phyloP scores from a whole-genome alignment of 2,888 invertebrate genomes.

The Papilio elwesi region DNA sequence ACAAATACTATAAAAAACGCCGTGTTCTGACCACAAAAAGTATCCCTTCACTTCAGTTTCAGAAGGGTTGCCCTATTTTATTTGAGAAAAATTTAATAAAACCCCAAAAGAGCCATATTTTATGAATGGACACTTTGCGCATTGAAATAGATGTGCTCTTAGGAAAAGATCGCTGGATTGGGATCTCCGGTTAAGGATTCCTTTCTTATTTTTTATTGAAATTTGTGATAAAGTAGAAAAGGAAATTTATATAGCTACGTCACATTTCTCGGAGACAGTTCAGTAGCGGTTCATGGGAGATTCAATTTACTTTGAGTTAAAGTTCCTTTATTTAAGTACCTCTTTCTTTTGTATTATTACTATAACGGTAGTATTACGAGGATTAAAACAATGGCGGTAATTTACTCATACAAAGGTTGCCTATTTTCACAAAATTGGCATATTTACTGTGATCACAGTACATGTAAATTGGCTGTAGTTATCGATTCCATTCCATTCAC shows the following conservation, averaged over 20 bases:
- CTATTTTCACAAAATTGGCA: too few relatives aligned
- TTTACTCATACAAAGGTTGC: too few relatives aligned
- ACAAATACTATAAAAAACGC: constrained; percentile 14
- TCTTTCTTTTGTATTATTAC: background rate
- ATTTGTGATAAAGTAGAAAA: constrained; percentile 24
- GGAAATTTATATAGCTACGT: constrained; percentile 27
- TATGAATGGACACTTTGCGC: constrained; percentile 69
- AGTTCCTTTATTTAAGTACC: background rate
- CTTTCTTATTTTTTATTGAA: constrained; percentile 32
- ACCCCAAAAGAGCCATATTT: constrained; percentile 50
- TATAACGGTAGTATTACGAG: background rate
- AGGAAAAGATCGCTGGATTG: constrained; percentile 73
- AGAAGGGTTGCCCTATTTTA: constrained; percentile 39
- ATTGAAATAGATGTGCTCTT: constrained; percentile 79
- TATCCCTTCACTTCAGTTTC: constrained; percentile 22
- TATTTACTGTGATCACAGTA: too few relatives aligned
- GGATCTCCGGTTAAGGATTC: constrained; percentile 42
- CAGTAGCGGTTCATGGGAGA: constrained; percentile 1
- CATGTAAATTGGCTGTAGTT: background rate
- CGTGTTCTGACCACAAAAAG: constrained; percentile 27
- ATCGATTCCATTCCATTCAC: background rate
- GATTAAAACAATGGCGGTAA: too few relatives aligned
- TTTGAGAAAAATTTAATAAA: constrained; percentile 37
- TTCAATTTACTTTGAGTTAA: constrained; percentile 8
- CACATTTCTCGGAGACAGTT: constrained; percentile 22